phyloP scores from a whole-genome alignment of 2,113 vertebrate genomes.

The Panurus biarmicus region DNA sequence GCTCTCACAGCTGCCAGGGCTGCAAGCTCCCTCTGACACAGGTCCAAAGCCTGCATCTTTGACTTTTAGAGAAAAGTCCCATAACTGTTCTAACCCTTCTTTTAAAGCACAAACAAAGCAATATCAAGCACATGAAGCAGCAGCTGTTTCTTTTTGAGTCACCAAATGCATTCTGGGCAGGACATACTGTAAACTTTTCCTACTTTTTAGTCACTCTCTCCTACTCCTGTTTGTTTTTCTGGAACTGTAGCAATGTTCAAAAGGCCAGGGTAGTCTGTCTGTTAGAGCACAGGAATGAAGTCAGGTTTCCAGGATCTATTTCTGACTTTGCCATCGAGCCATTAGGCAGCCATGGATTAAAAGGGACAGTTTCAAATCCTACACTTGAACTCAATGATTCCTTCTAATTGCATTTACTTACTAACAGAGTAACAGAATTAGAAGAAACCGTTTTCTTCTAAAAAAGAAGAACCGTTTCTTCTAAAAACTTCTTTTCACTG shows the following conservation, averaged over 20 bases:
- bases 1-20: not conserved
- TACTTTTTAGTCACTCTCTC: constrained; percentile 21
- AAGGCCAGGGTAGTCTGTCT: not conserved
- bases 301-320: not conserved
- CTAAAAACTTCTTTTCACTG: too few relatives aligned
- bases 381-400: not conserved
- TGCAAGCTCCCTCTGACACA: not conserved
- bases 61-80: not conserved
- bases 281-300: not conserved
- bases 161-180: not conserved
- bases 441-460: not conserved
- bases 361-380: not conserved
- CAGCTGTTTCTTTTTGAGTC: constrained; percentile 40
- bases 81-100: not conserved
- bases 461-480: too few relatives aligned
- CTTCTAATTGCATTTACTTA: not conserved
- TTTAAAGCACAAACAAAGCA: not conserved
- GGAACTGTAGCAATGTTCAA: not conserved
- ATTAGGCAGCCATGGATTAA: not conserved
- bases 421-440: not conserved
- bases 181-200: constrained; percentile 40
- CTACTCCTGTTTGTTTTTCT: constrained; percentile 31
- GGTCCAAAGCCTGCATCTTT: not conserved
- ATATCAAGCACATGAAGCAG: not conserved
- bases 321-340: not conserved